Percentiles rank a stretch among this genome's conserved stretches.
These are phyloP conservation scores for Orussus abietinus DNA, from an alignment of 1,140 invertebrate species.

Conservation along the genomic window DNA sequence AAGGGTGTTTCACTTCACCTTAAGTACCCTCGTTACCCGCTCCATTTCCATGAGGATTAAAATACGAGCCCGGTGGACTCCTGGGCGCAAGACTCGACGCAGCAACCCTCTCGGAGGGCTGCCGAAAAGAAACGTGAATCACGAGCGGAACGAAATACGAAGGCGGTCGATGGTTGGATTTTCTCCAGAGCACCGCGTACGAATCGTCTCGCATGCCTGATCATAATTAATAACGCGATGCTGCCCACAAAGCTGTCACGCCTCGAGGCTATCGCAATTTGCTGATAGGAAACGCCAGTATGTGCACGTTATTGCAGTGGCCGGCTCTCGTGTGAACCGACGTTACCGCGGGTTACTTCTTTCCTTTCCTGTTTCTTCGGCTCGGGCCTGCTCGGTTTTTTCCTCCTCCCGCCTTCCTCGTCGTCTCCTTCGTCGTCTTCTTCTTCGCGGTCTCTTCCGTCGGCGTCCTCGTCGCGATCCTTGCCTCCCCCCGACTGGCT, in stretches of 20 bases:
- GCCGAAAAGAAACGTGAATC: too few relatives aligned
- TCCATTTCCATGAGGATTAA: too few relatives aligned
- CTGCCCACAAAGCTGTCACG: slow-evolving; percentile 47
- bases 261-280: slow-evolving; percentile 23
- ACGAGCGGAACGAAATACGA: too few relatives aligned
- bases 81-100: too few relatives aligned
- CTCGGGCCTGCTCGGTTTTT: slow-evolving; percentile 1
- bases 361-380: too few relatives aligned
- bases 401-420: background rate
- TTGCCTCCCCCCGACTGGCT: too few relatives aligned
- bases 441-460: background rate
- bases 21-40: too few relatives aligned
- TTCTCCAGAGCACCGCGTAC: slow-evolving; percentile 17
- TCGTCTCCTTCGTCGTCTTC: slow-evolving; percentile 1
- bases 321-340: background rate
- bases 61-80: too few relatives aligned
- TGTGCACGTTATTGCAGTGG: background rate
- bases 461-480: slow-evolving; percentile 16
- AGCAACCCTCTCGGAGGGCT: too few relatives aligned
- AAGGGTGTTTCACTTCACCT: too few relatives aligned
- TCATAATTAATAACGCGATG: slow-evolving; percentile 51
- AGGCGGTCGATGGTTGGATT: too few relatives aligned
- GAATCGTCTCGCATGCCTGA: slow-evolving; percentile 50
- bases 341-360: too few relatives aligned
- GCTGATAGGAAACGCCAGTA: slow-evolving; percentile 20